Conservation (phyloP, 2,113 vertebrate species). For the Cyphomyrus plagiostoma region DNA sequence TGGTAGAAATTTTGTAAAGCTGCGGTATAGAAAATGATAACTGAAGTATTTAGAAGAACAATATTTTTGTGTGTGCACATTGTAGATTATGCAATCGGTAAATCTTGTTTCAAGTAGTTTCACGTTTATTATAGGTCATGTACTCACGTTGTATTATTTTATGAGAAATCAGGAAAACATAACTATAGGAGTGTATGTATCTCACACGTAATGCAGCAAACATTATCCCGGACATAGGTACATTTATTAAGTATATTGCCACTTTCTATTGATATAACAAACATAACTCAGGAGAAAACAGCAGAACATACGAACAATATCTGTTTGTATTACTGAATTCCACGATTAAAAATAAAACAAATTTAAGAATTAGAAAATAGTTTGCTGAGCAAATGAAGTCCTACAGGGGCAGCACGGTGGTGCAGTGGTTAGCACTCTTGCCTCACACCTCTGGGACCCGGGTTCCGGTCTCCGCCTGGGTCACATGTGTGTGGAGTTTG, state of each 20-base stretch:
- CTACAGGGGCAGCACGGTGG: too few relatives aligned
- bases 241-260: not conserved
- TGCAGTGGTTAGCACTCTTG: too few relatives aligned
- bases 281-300: not conserved
- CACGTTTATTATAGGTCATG: not conserved
- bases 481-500: too few relatives aligned
- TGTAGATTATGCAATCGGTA: not conserved
- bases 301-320: not conserved
- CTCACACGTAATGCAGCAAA: not conserved
- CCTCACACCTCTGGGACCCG: too few relatives aligned
- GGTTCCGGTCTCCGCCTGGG: too few relatives aligned
- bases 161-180: not conserved
- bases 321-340: not conserved
- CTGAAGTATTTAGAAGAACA: not conserved
- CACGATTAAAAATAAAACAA: not conserved
- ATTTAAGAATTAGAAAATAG: constrained; percentile 12
- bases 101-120: not conserved
- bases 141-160: not conserved
- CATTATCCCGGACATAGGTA: not conserved
- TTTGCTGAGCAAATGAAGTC: not conserved
- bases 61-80: not conserved
- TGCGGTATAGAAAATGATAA: not conserved
- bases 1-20: not conserved
- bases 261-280: not conserved
- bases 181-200: not conserved